These are phyloP conservation scores for Danio rerio DNA, from an alignment of 2,113 vertebrate species.

Conservation along the genomic window GRCz12tu NC_133181.1:49805501-49806000, in stretches of 20 bases:
- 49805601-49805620: conserved; percentile 55
- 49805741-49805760: conserved; percentile 32
- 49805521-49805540: conserved; percentile 39
- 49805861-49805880: conserved; percentile 26
- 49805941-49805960: neutral
- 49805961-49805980: neutral
- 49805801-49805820: conserved; percentile 40
- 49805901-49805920: neutral
- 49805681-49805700: conserved; percentile 32
- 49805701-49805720: neutral
- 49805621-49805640: conserved; percentile 47
- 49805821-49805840: conserved; percentile 22
- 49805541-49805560: conserved; percentile 35
- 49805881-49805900: conserved; percentile 17
- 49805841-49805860: neutral
- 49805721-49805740: conserved; percentile 16
- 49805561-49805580: conserved; percentile 51
- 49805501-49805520: conserved; percentile 46
- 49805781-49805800: conserved; percentile 20
- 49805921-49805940: neutral
- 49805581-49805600: conserved; percentile 41
- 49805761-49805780: conserved; percentile 36
- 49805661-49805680: conserved; percentile 5
- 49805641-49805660: conserved; percentile 19
- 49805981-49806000: neutral